phyloP scores from a whole-genome alignment of 2,888 invertebrate genomes.

The Chrysina gloriosa region DNA sequence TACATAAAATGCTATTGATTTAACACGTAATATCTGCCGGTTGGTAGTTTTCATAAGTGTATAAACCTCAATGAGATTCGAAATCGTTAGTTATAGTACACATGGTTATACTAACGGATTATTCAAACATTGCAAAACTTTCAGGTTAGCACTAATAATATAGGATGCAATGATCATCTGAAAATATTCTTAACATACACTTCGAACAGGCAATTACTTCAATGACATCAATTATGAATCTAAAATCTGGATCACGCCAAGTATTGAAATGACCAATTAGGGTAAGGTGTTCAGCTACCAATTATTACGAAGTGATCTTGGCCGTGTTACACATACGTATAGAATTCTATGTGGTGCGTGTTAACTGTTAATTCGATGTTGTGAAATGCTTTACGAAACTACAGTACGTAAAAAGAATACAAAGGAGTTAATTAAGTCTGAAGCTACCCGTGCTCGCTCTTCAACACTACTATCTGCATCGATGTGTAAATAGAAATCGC shows the following conservation, averaged over 20 bases:
- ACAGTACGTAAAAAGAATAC: background rate
- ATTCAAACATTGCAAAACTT: too few species aligned
- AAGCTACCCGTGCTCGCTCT: background rate
- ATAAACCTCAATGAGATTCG: too few species aligned
- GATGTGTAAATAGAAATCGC: background rate
- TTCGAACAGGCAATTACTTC: background rate
- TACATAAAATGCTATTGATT: too few species aligned
- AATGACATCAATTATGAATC: background rate
- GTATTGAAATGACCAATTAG: slow-evolving; percentile 1
- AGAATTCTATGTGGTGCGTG: background rate
- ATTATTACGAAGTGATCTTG: slow-evolving; percentile 7
- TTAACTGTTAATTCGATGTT: background rate
- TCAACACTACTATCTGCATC: background rate
- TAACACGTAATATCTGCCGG: too few species aligned
- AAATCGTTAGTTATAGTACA: too few species aligned
- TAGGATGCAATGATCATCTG: too few species aligned
- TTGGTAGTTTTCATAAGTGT: too few species aligned
- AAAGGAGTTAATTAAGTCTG: slow-evolving; percentile 13
- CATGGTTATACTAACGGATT: too few species aligned
- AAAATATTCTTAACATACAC: background rate
- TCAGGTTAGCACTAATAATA: too few species aligned
- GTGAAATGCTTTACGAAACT: slow-evolving; percentile 8
- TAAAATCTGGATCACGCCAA: background rate
- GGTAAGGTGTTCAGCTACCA: slow-evolving; percentile 1
- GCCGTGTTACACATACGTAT: background rate